Base-by-base conservation (phyloP, 2,113 vertebrate species). In the Apodemus sylvaticus region DNA sequence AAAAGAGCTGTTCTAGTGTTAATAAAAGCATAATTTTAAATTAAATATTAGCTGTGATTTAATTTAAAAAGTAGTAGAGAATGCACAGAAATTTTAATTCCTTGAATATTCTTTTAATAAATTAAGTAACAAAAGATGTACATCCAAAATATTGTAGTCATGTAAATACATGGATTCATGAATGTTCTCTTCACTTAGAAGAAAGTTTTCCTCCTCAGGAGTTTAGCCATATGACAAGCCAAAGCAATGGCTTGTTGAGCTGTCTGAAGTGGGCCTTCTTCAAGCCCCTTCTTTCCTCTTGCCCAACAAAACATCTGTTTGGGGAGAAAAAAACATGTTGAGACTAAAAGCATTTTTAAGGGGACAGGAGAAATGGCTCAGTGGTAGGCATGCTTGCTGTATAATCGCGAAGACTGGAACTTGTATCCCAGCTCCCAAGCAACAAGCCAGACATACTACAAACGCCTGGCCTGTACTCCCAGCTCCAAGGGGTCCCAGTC, bases 101-200 rank as follows among this genome's bases (percentile, higher is more conserved):
- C 94, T 95, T 86, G 90, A 29, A 77, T 36, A 94, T 73, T 90
- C 74, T 71, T 97, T 96, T 95, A 96, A 96, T 90, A 96, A 96
- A 19, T 90, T 89, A 97, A 73, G 73, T 93, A 73, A 95, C 36
- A 93, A 92, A 93, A 62, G 71, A 70, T 66, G 22, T 10, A 95
- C 60, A 96, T 93, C n/a, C 58, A 87, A 81, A 94, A 91, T 93
- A 88, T n/a, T 62, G 77, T 9, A 90, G 31, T 91, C 96, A 97
- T 98, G 87, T 87, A 79, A 97, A 98, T 86, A 97, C 92, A 98
- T 92, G 90, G 97, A 76, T 97, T 94, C 53, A 51, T 91, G 95
- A 96, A 81, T 68, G 55, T 62, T 91, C 86, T 97, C 98, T 98
- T 98, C 98, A 96, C 91, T 97, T 96, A 96, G 98, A 98, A 98